Conservation (phyloP, 2,797 vertebrate species). For the Pelobates cultripes region DNA sequence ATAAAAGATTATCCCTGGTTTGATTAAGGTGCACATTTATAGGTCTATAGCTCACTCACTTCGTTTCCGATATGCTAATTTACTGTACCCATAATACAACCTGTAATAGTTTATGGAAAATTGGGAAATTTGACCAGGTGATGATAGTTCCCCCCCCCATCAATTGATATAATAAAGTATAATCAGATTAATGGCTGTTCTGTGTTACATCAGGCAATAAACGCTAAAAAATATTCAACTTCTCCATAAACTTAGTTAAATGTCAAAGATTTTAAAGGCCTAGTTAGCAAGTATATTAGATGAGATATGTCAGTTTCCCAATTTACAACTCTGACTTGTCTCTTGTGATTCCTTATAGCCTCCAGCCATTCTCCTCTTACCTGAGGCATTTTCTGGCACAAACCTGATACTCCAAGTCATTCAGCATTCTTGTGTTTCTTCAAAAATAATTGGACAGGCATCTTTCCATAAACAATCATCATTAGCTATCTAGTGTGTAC, state of each 20-base stretch:
- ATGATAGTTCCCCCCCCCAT: background rate
- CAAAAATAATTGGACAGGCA: constrained; percentile 99
- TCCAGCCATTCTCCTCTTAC: constrained; percentile 99
- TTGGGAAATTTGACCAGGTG: constrained; percentile 15
- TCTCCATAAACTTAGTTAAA: constrained; percentile 86
- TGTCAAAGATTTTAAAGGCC: constrained; percentile 99
- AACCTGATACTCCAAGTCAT: constrained; percentile 98
- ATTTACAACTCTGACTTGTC: constrained; percentile 94
- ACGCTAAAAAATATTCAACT: constrained; percentile 83
- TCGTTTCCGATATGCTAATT: background rate
- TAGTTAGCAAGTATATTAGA: constrained; percentile 99
- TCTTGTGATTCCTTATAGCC: constrained; percentile 93
- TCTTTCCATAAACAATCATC: constrained; percentile 91
- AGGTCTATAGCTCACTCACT: background rate
- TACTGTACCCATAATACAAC: background rate
- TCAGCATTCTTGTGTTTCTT: constrained; percentile 99
- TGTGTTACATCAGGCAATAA: constrained; percentile 75
- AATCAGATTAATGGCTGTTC: constrained; percentile 64
- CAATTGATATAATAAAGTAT: constrained; percentile 34
- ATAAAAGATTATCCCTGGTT: background rate
- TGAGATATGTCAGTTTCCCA: constrained; percentile 99
- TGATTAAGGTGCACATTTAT: background rate
- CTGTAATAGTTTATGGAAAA: background rate
- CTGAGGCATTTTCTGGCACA: constrained; percentile 96
- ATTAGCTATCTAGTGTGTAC: constrained; percentile 78